Evolutionary conservation across 2,888 invertebrate genomes (phyloP).

Genomic region (Parasteatoda lunata): DNA sequence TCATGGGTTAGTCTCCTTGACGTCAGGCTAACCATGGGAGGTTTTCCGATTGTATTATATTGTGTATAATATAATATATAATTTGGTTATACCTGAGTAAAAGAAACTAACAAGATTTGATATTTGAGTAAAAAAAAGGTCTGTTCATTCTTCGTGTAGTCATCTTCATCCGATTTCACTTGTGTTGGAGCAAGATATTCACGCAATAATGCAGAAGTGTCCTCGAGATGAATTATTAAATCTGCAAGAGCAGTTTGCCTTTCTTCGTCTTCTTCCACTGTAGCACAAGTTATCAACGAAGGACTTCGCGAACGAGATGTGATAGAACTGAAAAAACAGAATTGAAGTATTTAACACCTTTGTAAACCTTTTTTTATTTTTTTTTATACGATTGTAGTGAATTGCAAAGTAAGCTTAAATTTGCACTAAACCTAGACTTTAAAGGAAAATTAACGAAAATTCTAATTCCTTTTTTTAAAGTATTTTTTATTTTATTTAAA

Average conservation of each 20-base stretch:
- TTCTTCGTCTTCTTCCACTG: constrained; percentile 36
- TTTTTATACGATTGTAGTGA: not conserved
- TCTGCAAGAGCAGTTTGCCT: constrained; percentile 40
- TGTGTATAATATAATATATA: no score
- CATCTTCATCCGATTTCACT: not conserved
- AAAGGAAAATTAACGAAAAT: no score
- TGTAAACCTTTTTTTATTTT: not conserved
- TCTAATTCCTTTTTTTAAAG: no score
- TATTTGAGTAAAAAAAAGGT: constrained; percentile 55
- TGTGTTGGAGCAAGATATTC: constrained; percentile 37
- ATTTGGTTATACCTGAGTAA: constrained; percentile 39
- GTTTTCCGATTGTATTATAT: no score
- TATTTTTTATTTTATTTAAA: no score
- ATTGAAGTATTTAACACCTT: not conserved
- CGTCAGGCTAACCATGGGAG: no score
- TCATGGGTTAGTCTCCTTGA: no score
- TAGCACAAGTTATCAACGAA: constrained; percentile 33
- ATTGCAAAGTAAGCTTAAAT: no score
- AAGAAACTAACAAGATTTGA: constrained; percentile 39
- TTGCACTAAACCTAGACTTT: no score
- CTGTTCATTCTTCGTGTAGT: constrained; percentile 24
- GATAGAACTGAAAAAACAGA: constrained; percentile 19
- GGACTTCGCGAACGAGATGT: constrained; percentile 46
- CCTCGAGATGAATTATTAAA: constrained; percentile 59
- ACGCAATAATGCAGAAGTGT: constrained; percentile 55